A percentile compares a stretch with the other conserved stretches of the same genome.
Evolutionary conservation across 2,113 vertebrate genomes (phyloP).

Genomic region (Stegastes partitus): DNA sequence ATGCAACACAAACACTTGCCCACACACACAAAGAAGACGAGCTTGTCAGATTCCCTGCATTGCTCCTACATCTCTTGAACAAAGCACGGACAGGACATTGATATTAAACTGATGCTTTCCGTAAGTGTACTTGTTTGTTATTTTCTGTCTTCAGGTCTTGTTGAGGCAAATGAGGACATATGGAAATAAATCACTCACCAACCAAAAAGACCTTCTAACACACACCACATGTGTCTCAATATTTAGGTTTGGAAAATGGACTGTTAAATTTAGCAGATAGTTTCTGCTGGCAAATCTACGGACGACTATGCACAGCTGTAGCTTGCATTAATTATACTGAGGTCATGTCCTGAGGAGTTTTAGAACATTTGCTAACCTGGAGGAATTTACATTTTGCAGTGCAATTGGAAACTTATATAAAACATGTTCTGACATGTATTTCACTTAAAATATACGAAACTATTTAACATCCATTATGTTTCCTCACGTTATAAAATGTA

Average conservation of each 20-base stretch:
- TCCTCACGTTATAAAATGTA: not conserved
- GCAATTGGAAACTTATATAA: no score
- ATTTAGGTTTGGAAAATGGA: not conserved
- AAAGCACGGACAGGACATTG: slow-evolving; percentile 32
- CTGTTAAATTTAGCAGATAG: no score
- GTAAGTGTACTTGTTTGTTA: not conserved
- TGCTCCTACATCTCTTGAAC: not conserved
- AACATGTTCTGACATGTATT: not conserved
- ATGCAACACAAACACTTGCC: not conserved
- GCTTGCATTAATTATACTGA: no score
- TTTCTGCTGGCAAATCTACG: no score
- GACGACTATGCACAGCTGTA: no score
- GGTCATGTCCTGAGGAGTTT: no score
- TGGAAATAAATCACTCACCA: no score
- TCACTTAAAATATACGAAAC: not conserved
- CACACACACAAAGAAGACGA: not conserved
- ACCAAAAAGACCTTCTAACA: not conserved
- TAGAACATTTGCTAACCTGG: no score
- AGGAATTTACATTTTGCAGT: no score
- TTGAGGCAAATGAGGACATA: slow-evolving; percentile 3
- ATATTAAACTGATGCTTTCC: not conserved
- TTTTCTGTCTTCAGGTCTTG: slow-evolving; percentile 17
- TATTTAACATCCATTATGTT: not conserved
- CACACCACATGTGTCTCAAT: not conserved
- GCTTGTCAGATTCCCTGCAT: not conserved